Evolutionary conservation across 1,140 invertebrate genomes (phyloP).

Genomic region (Neelides sp.): DNA sequence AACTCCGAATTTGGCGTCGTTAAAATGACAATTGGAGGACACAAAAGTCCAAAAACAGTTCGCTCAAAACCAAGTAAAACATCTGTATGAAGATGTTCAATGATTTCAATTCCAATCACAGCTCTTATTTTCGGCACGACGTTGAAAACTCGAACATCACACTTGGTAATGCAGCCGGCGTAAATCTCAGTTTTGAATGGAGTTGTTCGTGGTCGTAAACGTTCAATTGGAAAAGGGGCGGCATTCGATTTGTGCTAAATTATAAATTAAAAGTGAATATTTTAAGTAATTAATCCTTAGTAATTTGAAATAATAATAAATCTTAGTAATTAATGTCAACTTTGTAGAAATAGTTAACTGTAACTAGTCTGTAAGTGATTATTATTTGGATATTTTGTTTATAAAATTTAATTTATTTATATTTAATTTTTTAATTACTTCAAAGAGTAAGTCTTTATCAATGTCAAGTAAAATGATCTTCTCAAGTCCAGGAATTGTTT

Average conservation of each 20-base stretch:
- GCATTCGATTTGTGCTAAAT: not conserved
- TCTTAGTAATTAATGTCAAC: not conserved
- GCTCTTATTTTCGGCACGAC: constrained; percentile 10
- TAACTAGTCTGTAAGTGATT: not conserved
- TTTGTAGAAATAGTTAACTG: not conserved
- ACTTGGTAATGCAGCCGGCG: constrained; percentile 20
- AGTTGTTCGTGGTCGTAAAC: constrained; percentile 9
- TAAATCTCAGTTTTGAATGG: constrained; percentile 22
- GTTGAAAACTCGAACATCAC: constrained; percentile 8
- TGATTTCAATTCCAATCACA: constrained; percentile 34
- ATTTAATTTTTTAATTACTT: not conserved
- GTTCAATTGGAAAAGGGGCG: constrained; percentile 21
- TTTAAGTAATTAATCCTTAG: not conserved
- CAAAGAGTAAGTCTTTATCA: constrained; percentile 15
- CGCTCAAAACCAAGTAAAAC: constrained; percentile 35
- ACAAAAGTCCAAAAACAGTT: constrained; percentile 38
- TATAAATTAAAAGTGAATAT: too few relatives aligned
- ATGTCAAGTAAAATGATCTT: constrained; percentile 26
- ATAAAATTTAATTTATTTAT: too few relatives aligned
- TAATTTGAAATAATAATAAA: not conserved
- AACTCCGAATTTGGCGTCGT: constrained; percentile 47
- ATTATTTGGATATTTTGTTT: not conserved
- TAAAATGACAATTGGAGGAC: constrained; percentile 39
- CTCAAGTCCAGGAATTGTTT: constrained; percentile 11
- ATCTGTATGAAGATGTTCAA: constrained; percentile 41